These are phyloP conservation scores for Caenorhabditis tropicalis DNA, from an alignment of 1,140 invertebrate genomes.

Conservation along the genomic window DNA sequence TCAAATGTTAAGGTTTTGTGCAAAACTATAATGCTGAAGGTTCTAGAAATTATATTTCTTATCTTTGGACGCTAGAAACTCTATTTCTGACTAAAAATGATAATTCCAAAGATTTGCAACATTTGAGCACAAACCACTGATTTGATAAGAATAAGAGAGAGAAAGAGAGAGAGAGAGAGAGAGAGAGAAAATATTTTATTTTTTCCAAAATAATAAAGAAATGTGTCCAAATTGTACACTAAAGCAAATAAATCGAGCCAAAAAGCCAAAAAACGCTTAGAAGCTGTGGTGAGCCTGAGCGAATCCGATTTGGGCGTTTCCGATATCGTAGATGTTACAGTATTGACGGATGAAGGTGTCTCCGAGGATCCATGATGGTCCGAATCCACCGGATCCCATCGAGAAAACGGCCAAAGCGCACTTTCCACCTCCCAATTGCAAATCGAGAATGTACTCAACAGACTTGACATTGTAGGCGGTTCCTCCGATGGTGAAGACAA, in stretches of 20 bases:
- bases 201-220: neutral
- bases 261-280: neutral
- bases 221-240: slow-evolving; percentile 31
- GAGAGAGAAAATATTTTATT: neutral
- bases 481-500: slow-evolving; percentile 60
- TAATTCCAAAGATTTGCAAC: too few relatives aligned
- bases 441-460: slow-evolving; percentile 61
- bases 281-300: slow-evolving; percentile 56
- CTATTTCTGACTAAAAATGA: too few relatives aligned
- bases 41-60: too few relatives aligned
- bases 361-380: slow-evolving; percentile 59
- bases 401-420: slow-evolving; percentile 55
- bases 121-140: too few relatives aligned
- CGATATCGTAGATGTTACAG: slow-evolving; percentile 62
- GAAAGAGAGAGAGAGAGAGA: neutral
- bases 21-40: too few relatives aligned
- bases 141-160: too few relatives aligned
- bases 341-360: slow-evolving; percentile 66
- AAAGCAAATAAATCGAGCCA: neutral
- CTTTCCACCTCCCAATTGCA: slow-evolving; percentile 53
- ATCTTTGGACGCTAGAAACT: too few relatives aligned
- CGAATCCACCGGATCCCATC: slow-evolving; percentile 53
- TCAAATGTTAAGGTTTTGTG: too few relatives aligned
- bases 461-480: slow-evolving; percentile 56
- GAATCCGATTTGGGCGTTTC: slow-evolving; percentile 58